Base-by-base conservation (phyloP, 2,113 vertebrate genomes). In the Gambusia affinis region DNA sequence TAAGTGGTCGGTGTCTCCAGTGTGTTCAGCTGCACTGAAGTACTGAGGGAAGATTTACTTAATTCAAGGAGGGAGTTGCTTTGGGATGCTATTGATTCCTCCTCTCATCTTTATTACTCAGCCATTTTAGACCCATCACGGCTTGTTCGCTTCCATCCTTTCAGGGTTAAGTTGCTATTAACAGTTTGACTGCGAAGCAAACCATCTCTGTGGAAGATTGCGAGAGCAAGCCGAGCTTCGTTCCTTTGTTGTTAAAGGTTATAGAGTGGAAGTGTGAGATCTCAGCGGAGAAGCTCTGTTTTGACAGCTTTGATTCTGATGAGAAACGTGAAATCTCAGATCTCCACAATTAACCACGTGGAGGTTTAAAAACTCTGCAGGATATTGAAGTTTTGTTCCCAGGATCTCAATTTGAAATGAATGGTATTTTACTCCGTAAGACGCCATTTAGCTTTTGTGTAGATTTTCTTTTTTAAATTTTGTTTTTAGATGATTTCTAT, bases 391-490 rank as follows among this genome's bases (percentile, higher is more conserved):
- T 57, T 60, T 3, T 19, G 14, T 73, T 79, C 4, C 33, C 29
- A 31, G 64, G 61, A 66, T 81, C n/a, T 76, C 8, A 15, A 67
- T 84, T 76, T 86, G 68, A 73, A 54, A 5, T 7, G 7, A 22
- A 54, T 70, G 57, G 67, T 57, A 42, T 76, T 85, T 82, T 11
- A 70, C 66, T 19, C 33, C 60, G 37, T 62, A 66, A 64, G 76
- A 69, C 69, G 80, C 73, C 87, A 78, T 84, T 76, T 85, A 78
- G 78, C 78, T 70, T 62, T 51, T 70, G 76, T 60, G 75, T 75
- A 76, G 78, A 82, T 90, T 57, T 37, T 37, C 8, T 35, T 35
- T 35, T 35, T 35, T 35, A 0, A 8, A 66, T 27, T 27, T 27
- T 27, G 27, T 27, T 30, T 30, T 30, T 30, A 27, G 76, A 47